Conservation (phyloP, 2,797 vertebrate genomes). For the Picus viridis region DNA sequence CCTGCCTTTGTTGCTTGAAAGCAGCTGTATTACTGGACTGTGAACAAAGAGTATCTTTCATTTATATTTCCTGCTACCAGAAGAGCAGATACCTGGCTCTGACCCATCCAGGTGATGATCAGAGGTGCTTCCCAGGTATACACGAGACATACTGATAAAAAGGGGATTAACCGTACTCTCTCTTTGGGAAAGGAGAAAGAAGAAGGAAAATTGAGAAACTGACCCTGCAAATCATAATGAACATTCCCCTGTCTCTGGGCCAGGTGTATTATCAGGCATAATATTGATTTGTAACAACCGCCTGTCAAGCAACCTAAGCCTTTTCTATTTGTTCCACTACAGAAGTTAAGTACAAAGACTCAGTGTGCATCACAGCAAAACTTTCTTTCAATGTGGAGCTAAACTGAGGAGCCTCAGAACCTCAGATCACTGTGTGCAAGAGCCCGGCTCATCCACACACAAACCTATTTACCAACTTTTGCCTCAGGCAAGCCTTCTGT, state of each 20-base stretch:
- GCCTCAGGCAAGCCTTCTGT: neutral
- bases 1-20: neutral
- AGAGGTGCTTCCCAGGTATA: neutral
- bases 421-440: neutral
- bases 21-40: accelerated
- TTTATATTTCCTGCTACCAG: neutral
- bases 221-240: neutral
- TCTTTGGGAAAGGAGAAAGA: neutral
- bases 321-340: neutral
- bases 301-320: neutral
- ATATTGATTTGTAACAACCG: neutral
- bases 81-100: neutral
- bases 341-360: neutral
- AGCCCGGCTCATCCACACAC: neutral
- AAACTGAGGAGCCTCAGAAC: neutral
- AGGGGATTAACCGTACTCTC: accelerated
- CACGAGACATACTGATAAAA: neutral
- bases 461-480: neutral
- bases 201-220: neutral
- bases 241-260: neutral
- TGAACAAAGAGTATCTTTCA: neutral
- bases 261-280: neutral
- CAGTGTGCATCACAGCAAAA: neutral
- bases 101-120: neutral
- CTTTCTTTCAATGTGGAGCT: neutral